These are phyloP conservation scores for human DNA, from an alignment of 2,113 vertebrate species.

Conservation along the genomic window DNA sequence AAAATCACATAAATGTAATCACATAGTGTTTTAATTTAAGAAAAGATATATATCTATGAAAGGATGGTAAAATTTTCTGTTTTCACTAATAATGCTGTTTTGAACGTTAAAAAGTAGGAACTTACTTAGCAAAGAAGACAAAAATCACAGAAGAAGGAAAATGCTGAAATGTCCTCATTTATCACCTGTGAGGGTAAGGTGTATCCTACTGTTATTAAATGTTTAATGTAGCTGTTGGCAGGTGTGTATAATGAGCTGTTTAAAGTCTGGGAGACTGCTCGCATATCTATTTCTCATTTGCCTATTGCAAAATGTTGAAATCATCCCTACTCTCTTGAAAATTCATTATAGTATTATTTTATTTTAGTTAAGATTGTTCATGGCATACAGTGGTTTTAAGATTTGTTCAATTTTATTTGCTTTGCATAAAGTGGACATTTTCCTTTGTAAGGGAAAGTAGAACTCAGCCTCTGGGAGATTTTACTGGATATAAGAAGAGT, in stretches of 20 bases:
- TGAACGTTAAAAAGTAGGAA: conserved; percentile 1
- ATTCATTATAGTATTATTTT: neutral
- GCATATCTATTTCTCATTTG: conserved; percentile 42
- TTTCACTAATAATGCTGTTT: neutral
- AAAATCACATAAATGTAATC: neutral
- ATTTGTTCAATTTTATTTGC: conserved; percentile 41
- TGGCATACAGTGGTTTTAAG: conserved; percentile 13
- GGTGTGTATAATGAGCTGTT: conserved; percentile 63
- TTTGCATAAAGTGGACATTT: conserved; percentile 53
- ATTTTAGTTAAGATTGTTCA: conserved; percentile 2
- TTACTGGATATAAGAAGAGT: conserved; percentile 1
- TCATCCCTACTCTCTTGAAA: neutral
- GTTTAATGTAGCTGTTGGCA: conserved; percentile 67
- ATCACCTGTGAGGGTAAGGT: conserved; percentile 52
- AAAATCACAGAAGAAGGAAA: conserved; percentile 22
- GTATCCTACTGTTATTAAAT: conserved; percentile 63
- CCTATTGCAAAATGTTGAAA: conserved; percentile 22
- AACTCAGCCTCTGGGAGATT: neutral
- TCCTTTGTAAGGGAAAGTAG: conserved; percentile 42
- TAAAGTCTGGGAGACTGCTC: conserved; percentile 4
- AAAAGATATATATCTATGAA: neutral
- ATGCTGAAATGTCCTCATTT: conserved; percentile 57
- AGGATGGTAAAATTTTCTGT: neutral
- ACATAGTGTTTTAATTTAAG: neutral
- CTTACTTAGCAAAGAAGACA: conserved; percentile 5